Evolutionary conservation across 1,140 invertebrate species (phyloP).

Genomic region (Contarinia nasturtii): DNA sequence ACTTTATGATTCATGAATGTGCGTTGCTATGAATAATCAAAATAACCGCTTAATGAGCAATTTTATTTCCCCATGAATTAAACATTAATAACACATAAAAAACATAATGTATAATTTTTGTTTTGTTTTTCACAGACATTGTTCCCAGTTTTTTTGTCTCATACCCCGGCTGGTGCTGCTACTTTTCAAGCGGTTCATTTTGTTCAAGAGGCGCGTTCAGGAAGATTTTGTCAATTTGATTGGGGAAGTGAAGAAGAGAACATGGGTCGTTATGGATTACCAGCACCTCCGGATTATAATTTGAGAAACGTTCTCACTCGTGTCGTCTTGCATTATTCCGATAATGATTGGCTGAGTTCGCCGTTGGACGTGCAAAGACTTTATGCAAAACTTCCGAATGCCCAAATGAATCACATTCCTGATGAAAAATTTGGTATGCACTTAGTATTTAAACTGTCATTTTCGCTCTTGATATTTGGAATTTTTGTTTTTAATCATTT

Average conservation of each 20-base stretch:
- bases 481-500: too few species aligned
- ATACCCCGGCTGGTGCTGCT: constrained; percentile 32
- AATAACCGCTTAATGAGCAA: not conserved
- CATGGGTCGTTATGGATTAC: constrained; percentile 24
- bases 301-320: constrained; percentile 40
- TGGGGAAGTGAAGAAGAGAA: constrained; percentile 24
- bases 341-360: constrained; percentile 35
- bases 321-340: constrained; percentile 38
- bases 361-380: constrained; percentile 39
- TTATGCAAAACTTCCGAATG: constrained; percentile 27
- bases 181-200: constrained; percentile 23
- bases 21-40: not conserved
- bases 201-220: constrained; percentile 18
- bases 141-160: constrained; percentile 49
- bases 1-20: constrained; percentile 17
- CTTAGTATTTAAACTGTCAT: too few species aligned
- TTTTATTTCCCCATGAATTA: not conserved
- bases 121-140: constrained; percentile 26
- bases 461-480: too few species aligned
- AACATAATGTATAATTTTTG: not conserved
- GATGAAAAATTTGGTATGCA: too few species aligned
- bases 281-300: constrained; percentile 33
- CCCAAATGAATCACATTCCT: constrained; percentile 3
- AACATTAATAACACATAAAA: not conserved
- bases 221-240: constrained; percentile 18